phyloP scores from a whole-genome alignment of 2,797 vertebrate genomes.

The Tragopan temminckii region DNA sequence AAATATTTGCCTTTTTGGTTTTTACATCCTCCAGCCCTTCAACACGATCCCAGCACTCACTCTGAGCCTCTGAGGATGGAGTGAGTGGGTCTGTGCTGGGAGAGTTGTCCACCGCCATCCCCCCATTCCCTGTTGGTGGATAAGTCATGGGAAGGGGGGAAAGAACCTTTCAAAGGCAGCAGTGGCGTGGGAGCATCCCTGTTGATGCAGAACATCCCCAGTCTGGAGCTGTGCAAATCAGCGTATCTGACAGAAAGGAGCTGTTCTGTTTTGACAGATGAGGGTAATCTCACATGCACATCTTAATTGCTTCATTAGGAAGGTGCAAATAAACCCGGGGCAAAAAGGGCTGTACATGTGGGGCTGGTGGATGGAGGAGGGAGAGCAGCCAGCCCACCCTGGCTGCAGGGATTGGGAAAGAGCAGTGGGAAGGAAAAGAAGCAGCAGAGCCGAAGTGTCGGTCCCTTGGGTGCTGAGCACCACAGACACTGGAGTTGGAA shows the following conservation, averaged over 20 bases:
- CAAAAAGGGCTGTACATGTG: neutral
- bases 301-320: conserved; percentile 60
- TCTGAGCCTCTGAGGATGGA: neutral
- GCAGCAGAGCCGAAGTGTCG: neutral
- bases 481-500: rapidly evolving
- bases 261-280: conserved; percentile 40
- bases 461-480: neutral
- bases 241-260: neutral
- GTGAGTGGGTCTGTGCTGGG: neutral
- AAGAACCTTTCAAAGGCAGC: neutral
- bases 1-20: neutral
- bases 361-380: neutral
- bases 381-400: neutral
- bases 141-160: neutral
- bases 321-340: neutral
- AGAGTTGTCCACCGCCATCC: neutral
- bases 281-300: conserved; percentile 21
- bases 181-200: neutral
- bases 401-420: neutral
- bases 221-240: neutral
- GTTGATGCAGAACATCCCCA: neutral
- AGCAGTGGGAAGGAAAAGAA: neutral
- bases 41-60: rapidly evolving
- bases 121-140: neutral
- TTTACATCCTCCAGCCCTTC: neutral